Conservation (phyloP, 2,113 vertebrate species). For the Thymallus thymallus region DNA sequence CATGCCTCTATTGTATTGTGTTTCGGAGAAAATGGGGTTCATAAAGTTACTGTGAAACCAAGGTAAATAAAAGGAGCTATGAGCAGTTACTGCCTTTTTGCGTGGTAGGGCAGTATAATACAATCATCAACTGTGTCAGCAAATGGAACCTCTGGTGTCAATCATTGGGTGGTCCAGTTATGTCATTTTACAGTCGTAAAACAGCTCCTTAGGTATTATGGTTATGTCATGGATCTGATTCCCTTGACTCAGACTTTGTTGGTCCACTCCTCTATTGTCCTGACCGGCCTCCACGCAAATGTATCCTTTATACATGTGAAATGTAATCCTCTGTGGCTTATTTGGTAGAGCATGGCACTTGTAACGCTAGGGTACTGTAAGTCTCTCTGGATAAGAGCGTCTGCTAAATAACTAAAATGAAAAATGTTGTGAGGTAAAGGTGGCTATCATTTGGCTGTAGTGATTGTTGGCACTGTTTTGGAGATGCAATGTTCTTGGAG, state of each 20-base stretch:
- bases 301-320: not conserved
- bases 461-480: not conserved
- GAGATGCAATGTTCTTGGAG: not conserved
- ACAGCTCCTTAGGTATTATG: not conserved
- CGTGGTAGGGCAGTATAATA: too few species aligned
- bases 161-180: not conserved
- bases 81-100: too few species aligned
- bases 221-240: not conserved
- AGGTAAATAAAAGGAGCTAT: too few species aligned
- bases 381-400: too few species aligned
- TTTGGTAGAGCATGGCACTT: too few species aligned
- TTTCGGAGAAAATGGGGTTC: too few species aligned
- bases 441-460: not conserved
- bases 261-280: not conserved
- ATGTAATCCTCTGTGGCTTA: not conserved
- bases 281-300: not conserved
- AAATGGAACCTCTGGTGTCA: not conserved
- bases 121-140: not conserved
- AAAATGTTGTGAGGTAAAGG: not conserved
- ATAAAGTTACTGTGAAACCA: too few species aligned
- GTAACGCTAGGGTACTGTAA: too few species aligned
- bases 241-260: not conserved
- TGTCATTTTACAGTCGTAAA: not conserved
- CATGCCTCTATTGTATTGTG: too few species aligned
- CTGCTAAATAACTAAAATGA: not conserved